Base-by-base conservation (phyloP, 2,888 invertebrate species). In the Cephus sareptanus region DNA sequence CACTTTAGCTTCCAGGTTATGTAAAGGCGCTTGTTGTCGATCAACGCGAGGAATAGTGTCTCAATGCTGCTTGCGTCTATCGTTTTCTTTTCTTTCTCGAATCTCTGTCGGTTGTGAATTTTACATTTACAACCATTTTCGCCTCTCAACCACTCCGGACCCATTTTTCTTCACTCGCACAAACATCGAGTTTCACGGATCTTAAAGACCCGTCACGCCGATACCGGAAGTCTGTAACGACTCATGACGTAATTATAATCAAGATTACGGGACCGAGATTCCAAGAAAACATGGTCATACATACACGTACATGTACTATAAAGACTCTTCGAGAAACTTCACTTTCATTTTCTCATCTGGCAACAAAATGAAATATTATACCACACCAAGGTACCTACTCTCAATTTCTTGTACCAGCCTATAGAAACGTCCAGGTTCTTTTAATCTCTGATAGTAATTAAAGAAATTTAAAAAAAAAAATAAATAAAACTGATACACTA, bases 1-100 rank as follows among this genome's bases (percentile, higher is more conserved):
- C 85, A 84, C 84, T 76, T 79, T 37, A 78, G 87, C 86, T 87
- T 87, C 86, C 82, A 87, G 83, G 82, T 89, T 89, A 88, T 86
- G 86, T 85, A 86, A 87, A 86, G 80, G 81, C 69, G 69, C 75
- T 75, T n/a, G 31, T 37, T 40, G 34, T 40, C 35, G 68, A 78
- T 56, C 23, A 56, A 23, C 56, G 1, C 23, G 9, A 56, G 23
- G 9, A 56, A 23, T 56, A 56, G 56, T 9, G 23, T 56, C 15
- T 56, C 9, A 23, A 23, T 56, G 56, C 56, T 56, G 23, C 23
- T 56, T 1, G 23, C 23, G 23, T 23, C 56, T 56, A 23, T 23
- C 6, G 56, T 40, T 40, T 40, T 40, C 56, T 56, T 15, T 9
- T 56, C 23, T 56, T 56, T 40, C 6, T 23, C 56, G 56, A 56